Evolutionary conservation across 2,888 invertebrate species (phyloP).

Genomic region (Odontomyia ornata): DNA sequence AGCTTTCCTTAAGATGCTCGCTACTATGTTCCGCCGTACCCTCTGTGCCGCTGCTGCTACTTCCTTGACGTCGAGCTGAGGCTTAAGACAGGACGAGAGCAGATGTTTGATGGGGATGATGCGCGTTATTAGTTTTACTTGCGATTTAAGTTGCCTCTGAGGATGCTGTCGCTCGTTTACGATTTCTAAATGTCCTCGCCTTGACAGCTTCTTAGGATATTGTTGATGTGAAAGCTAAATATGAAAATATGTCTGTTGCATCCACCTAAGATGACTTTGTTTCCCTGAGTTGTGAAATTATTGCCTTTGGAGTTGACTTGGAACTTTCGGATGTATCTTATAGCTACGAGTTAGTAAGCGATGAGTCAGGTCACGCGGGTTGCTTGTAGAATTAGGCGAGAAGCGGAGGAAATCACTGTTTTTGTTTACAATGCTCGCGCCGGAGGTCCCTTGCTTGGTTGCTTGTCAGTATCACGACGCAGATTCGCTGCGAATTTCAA

Average conservation of each 20-base stretch:
- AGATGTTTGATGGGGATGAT: constrained; percentile 39
- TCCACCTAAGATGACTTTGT: not conserved
- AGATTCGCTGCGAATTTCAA: not conserved
- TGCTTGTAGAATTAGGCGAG: not conserved
- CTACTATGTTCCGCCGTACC: constrained; percentile 15
- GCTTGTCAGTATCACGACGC: constrained; percentile 4
- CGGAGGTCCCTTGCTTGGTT: not conserved
- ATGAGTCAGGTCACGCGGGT: constrained; percentile 32
- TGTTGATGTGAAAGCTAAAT: not conserved
- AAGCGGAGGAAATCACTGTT: not conserved
- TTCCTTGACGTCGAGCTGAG: constrained; percentile 1
- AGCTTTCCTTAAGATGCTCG: constrained; percentile 42
- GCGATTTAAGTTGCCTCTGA: constrained; percentile 28
- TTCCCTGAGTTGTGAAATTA: constrained; percentile 28
- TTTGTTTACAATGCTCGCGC: not conserved
- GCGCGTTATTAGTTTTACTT: constrained; percentile 33
- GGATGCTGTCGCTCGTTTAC: not conserved
- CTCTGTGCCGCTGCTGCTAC: constrained; percentile 20
- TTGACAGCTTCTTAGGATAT: not conserved
- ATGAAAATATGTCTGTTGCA: not conserved
- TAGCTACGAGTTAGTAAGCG: constrained; percentile 19
- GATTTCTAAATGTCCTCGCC: not conserved
- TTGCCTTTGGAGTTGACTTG: constrained; percentile 20
- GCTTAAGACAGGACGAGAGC: constrained; percentile 25
- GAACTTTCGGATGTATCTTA: constrained; percentile 17